Conservation (phyloP, 2,113 vertebrate genomes). For the Poecilia latipinna region DNA sequence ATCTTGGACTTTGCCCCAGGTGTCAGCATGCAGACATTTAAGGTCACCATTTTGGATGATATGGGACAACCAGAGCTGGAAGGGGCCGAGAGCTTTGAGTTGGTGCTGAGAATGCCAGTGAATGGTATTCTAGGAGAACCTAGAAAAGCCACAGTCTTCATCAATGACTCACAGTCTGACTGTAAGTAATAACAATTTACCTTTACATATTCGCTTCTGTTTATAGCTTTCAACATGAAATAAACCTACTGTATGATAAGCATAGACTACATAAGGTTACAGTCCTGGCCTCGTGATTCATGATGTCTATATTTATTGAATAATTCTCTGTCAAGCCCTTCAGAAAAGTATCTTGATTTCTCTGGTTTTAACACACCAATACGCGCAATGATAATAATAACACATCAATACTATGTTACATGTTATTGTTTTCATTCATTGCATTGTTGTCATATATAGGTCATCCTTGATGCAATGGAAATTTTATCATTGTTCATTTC, state of each 20-base stretch:
- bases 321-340: too few species aligned
- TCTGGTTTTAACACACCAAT: too few species aligned
- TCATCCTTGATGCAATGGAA: background rate
- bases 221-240: background rate
- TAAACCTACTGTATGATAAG: too few species aligned
- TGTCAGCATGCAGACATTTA: conserved; percentile 87
- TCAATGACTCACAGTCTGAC: conserved; percentile 91
- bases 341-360: too few species aligned
- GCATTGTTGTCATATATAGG: conserved; percentile 1
- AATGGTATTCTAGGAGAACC: conserved; percentile 89
- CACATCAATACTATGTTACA: background rate
- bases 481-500: background rate
- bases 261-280: background rate
- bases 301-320: too few species aligned
- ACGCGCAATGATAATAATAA: too few species aligned
- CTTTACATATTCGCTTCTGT: background rate
- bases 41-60: conserved; percentile 90
- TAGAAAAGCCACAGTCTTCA: conserved; percentile 83
- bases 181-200: conserved; percentile 80
- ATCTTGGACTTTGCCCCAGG: conserved; percentile 92
- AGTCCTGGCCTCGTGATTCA: background rate
- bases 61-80: conserved; percentile 90
- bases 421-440: background rate
- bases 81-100: conserved; percentile 89
- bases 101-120: conserved; percentile 89